Evolutionary conservation across 2,888 invertebrate genomes (phyloP), one percentile per base, ranked within the genome.

Genomic region (Lampropteryx suffumata): DNA sequence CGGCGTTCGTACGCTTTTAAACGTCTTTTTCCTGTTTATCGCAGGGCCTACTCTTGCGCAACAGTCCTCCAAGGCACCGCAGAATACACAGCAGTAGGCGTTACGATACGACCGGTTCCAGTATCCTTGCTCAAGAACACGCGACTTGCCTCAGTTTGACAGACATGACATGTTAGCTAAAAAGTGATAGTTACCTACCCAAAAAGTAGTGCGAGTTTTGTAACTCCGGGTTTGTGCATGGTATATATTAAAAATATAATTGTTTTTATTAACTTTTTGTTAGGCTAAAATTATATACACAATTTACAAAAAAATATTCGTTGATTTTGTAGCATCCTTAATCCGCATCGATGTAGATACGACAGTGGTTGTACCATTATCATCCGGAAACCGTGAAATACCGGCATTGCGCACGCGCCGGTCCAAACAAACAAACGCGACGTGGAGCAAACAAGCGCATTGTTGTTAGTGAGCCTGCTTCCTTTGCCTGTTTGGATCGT

Each of bases 371-470:
- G 45, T 21, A 28, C 24, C 26, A 29, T 37, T 3, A 39, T 60
- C 62, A 64, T 64, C 71, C 73, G 76, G 76, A 77, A 77, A 70
- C 68, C 28, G 71, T 65, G 58, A 64, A 71, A 76, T 76, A 73
- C 75, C 78, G 75, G 64, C 71, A 73, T 73, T 61, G 71, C 74
- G 69, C 75, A 61, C 76, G 76, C 69, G 73, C 74, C 68, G 51
- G 27, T 45, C 55, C 69, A 70, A 69, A 72, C 73, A 71, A 73
- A 73, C 72, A 73, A 74, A 74, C 68, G 70, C 47, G 61, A 56
- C 17, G 41, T 29, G 42, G 14, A 45, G 52, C 64, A 62, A 61
- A 62, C 67, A 64, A 57, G 48, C 59, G 61, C 63, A 73, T 74
- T 74, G 73, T 74, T 74, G 71, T 73, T 68, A 61, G 59, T 53